Evolutionary conservation across 2,888 invertebrate species (phyloP).

Genomic region (Leucoptera coffeella): DNA sequence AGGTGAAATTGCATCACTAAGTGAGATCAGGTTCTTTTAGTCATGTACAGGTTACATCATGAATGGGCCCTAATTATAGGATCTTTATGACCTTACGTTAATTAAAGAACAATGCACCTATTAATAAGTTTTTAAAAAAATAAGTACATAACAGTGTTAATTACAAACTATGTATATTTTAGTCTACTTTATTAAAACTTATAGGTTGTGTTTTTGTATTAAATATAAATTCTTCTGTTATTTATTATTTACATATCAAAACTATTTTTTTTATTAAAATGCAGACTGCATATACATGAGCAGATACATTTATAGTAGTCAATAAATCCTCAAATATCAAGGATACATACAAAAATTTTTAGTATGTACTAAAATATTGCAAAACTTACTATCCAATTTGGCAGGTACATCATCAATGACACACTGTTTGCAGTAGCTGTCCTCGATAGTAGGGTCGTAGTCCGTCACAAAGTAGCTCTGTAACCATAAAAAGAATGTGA

Average conservation of each 20-base stretch:
- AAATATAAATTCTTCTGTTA: neutral
- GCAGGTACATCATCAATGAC: slow-evolving; percentile 96
- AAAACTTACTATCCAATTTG: slow-evolving; percentile 86
- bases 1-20: too few relatives aligned
- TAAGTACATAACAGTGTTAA: too few relatives aligned
- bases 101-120: too few relatives aligned
- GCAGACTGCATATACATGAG: neutral
- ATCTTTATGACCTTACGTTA: too few relatives aligned
- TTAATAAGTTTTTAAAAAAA: too few relatives aligned
- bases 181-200: too few relatives aligned
- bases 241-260: neutral
- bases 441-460: slow-evolving; percentile 98
- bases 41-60: too few relatives aligned
- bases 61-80: too few relatives aligned
- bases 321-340: neutral
- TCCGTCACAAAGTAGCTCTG: slow-evolving; percentile 98
- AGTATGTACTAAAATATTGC: neutral
- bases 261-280: neutral
- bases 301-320: neutral
- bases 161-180: too few relatives aligned
- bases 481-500: slow-evolving; percentile 28
- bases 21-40: too few relatives aligned
- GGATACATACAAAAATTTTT: neutral
- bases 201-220: neutral
- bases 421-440: slow-evolving; percentile 96